Percentiles rank a stretch among this genome's conserved stretches.
Conservation (phyloP, 2,113 vertebrate species). For the Podarcis cretensis region DNA sequence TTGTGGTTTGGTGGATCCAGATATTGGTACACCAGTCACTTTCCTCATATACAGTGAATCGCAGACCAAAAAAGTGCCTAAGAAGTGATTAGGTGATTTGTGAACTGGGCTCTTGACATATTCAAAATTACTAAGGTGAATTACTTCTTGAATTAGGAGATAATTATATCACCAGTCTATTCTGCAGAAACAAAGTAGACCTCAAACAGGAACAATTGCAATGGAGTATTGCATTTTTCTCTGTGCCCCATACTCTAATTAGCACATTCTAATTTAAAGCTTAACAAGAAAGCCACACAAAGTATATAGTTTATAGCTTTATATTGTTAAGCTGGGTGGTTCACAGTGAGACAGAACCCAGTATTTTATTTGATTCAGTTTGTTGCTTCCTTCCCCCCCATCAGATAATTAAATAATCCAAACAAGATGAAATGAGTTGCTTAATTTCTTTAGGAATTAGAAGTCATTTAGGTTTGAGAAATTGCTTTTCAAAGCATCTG, state of each 20-base stretch:
- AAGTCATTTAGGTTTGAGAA: conserved; percentile 64
- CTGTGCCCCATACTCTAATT: conserved; percentile 65
- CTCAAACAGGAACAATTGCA: conserved; percentile 47
- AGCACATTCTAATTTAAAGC: conserved; percentile 72
- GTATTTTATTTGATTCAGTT: conserved; percentile 66
- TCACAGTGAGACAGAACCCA: conserved; percentile 66
- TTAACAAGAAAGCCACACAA: conserved; percentile 66
- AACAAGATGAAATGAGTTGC: conserved; percentile 68
- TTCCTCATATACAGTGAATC: conserved; percentile 59
- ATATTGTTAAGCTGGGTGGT: conserved; percentile 63
- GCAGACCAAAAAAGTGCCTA: conserved; percentile 37
- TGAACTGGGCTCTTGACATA: conserved; percentile 53
- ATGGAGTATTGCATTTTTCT: conserved; percentile 62
- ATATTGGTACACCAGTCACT: conserved; percentile 53
- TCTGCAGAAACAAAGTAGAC: conserved; percentile 33
- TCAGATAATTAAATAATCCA: conserved; percentile 73
- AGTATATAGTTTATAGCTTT: conserved; percentile 66
- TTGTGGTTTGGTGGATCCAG: conserved; percentile 37
- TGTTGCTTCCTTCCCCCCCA: conserved; percentile 60
- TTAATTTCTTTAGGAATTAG: conserved; percentile 66
- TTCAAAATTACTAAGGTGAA: conserved; percentile 65
- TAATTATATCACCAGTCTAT: conserved; percentile 58
- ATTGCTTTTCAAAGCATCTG: conserved; percentile 39
- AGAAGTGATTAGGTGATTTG: conserved; percentile 64
- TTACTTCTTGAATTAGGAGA: conserved; percentile 62